Conservation (phyloP, 2,797 vertebrate species). For the Triplophysa yarkandensis region DNA sequence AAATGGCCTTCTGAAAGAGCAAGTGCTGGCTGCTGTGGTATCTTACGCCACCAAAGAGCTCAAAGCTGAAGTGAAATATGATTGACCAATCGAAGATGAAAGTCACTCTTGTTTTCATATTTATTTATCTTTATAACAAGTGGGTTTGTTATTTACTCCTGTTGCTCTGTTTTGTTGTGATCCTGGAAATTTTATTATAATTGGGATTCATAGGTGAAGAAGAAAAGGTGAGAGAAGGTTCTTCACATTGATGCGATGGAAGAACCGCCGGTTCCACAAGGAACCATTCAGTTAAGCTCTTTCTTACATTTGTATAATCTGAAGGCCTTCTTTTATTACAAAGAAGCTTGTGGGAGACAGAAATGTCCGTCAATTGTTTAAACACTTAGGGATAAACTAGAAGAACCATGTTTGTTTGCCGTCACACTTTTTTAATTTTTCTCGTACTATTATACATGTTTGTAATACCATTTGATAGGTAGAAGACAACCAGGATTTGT, state of each 20-base stretch:
- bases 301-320: no score
- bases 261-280: no score
- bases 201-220: no score
- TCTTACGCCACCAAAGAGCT: slow-evolving; percentile 80
- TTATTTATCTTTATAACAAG: background rate
- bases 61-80: slow-evolving; percentile 74
- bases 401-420: background rate
- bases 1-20: slow-evolving; percentile 73
- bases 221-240: no score
- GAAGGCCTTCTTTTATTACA: no score
- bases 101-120: no score
- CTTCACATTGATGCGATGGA: no score
- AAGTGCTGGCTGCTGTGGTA: slow-evolving; percentile 71
- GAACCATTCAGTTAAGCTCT: no score
- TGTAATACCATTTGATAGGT: background rate
- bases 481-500: no score
- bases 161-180: background rate
- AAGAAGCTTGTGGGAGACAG: no score
- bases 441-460: background rate
- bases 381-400: background rate
- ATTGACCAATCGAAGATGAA: slow-evolving; percentile 68
- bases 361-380: no score
- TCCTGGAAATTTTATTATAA: background rate
- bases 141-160: background rate
- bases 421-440: background rate